Percentiles rank a stretch among this genome's conserved stretches.
These are phyloP conservation scores for Actenoides hombroni DNA, from an alignment of 2,113 vertebrate species.

Conservation along the genomic window DNA sequence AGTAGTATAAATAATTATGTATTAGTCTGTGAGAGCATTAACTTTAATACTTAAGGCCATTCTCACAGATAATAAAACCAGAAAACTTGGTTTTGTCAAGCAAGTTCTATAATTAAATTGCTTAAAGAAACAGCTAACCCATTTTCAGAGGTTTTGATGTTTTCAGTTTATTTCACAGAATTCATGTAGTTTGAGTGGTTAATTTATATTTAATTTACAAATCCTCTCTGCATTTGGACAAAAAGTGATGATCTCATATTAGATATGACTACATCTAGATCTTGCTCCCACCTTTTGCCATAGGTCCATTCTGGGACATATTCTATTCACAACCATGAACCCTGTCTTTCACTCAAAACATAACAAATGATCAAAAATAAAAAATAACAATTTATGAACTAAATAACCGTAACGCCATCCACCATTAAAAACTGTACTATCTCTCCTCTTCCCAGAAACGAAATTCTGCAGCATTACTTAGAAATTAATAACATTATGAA, in stretches of 20 bases:
- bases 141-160: constrained; percentile 22
- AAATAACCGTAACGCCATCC: not conserved
- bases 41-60: constrained; percentile 48
- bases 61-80: constrained; percentile 20
- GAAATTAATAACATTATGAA: not conserved
- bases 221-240: not conserved
- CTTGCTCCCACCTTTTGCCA: not conserved
- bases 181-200: not conserved
- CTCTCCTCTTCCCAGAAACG: not conserved
- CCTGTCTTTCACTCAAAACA: not conserved
- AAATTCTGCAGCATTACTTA: not conserved
- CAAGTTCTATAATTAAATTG: constrained; percentile 20
- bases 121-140: constrained; percentile 51
- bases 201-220: constrained; percentile 24
- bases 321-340: not conserved
- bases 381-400: not conserved
- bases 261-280: not conserved
- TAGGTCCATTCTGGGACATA: not conserved
- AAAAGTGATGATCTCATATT: not conserved
- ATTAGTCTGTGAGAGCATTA: constrained; percentile 46
- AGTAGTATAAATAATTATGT: constrained; percentile 61
- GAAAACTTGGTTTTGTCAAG: constrained; percentile 19
- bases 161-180: constrained; percentile 8
- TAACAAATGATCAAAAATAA: not conserved
- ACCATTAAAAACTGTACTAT: not conserved